Evolutionary conservation across 2,888 invertebrate genomes (phyloP).

Genomic region (Pachliopta kotzebuea): DNA sequence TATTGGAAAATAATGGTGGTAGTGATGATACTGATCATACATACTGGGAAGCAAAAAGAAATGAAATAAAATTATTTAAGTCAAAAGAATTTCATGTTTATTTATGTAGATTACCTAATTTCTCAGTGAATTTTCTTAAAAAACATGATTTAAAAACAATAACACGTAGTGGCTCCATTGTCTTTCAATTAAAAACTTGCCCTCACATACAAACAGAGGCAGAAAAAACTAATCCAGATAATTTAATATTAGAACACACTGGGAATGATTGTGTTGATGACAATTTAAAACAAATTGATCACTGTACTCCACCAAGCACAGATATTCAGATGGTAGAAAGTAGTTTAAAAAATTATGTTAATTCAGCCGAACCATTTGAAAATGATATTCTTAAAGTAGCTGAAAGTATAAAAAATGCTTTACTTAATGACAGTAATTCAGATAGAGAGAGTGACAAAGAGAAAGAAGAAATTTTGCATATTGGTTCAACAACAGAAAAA

Average conservation of each 20-base stretch:
- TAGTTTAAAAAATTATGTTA: slow-evolving; percentile 44
- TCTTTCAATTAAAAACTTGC: slow-evolving; percentile 36
- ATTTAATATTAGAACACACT: not conserved
- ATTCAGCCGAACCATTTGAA: slow-evolving; percentile 36
- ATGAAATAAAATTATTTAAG: slow-evolving; percentile 55
- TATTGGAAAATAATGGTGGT: not conserved
- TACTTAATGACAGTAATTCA: slow-evolving; percentile 42
- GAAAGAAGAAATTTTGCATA: not conserved
- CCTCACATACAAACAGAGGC: not conserved
- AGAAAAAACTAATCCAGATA: not conserved
- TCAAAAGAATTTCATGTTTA: slow-evolving; percentile 53
- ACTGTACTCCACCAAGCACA: not conserved
- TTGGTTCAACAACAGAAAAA: not conserved
- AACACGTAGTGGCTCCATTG: slow-evolving; percentile 39
- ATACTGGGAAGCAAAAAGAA: slow-evolving; percentile 38
- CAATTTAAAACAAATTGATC: not conserved
- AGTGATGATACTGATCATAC: slow-evolving; percentile 42
- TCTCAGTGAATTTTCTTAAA: slow-evolving; percentile 46
- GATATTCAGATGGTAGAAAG: slow-evolving; percentile 32
- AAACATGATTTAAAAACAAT: slow-evolving; percentile 50
- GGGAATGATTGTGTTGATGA: not conserved
- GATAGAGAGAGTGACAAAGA: slow-evolving; percentile 29
- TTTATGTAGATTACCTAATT: slow-evolving; percentile 48
- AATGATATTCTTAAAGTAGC: slow-evolving; percentile 21
- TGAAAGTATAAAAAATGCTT: slow-evolving; percentile 34